phyloP scores from a whole-genome alignment of 2,797 vertebrate species.

The Sebastes taczanowskii region DNA sequence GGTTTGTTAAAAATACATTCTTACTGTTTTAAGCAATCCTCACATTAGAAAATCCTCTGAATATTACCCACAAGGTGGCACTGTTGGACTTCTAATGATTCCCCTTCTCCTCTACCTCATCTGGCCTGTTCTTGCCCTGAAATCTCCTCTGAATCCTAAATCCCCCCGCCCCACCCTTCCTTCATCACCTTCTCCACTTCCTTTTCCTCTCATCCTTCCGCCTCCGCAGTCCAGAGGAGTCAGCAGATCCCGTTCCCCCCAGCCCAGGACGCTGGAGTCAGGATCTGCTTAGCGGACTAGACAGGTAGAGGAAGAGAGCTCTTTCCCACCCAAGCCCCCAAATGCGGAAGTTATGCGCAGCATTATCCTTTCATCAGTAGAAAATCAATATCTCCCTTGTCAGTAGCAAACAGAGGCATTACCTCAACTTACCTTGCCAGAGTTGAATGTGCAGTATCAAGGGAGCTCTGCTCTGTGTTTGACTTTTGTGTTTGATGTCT shows the following conservation, averaged over 20 bases:
- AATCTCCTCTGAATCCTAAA: conserved; percentile 32
- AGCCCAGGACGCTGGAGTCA: conserved; percentile 71
- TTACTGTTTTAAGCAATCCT: neutral
- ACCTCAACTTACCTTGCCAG: conserved; percentile 26
- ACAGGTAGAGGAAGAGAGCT: conserved; percentile 61
- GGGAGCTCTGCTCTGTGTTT: conserved; percentile 10
- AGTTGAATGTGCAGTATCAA: conserved; percentile 12
- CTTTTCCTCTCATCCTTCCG: conserved; percentile 14
- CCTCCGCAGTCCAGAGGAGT: conserved; percentile 54
- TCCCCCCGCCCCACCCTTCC: conserved; percentile 7
- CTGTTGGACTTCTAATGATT: conserved; percentile 51
- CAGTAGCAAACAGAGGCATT: conserved; percentile 28
- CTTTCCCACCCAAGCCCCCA: conserved; percentile 12
- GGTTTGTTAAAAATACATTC: conserved; percentile 67
- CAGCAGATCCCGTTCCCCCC: conserved; percentile 53
- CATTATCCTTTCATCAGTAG: conserved; percentile 44
- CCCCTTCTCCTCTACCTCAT: neutral
- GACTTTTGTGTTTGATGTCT: conserved; percentile 33
- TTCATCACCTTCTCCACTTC: conserved; percentile 23
- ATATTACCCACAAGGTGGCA: conserved; percentile 65
- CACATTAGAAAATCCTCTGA: neutral
- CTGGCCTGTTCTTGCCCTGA: conserved; percentile 31
- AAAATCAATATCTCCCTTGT: conserved; percentile 56
- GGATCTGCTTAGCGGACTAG: conserved; percentile 64
- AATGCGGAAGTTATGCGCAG: conserved; percentile 21